phyloP scores from a whole-genome alignment of 2,888 invertebrate species.

The Troides helena region DNA sequence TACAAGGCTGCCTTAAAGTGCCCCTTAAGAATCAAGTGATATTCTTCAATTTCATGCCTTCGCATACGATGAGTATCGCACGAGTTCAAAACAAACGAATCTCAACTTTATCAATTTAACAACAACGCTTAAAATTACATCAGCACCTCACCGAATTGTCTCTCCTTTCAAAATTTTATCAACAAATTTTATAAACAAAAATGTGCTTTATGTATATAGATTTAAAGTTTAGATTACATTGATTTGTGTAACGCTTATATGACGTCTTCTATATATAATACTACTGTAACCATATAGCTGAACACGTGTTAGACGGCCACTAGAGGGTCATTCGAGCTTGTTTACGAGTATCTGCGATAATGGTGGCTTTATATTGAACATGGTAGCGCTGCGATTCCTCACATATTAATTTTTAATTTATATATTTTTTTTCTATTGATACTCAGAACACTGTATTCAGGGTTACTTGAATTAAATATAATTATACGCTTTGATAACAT shows the following conservation, averaged over 20 bases:
- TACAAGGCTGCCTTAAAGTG: constrained; percentile 70
- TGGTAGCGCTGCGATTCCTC: constrained; percentile 32
- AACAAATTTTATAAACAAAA: background rate
- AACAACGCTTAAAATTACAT: constrained; percentile 8
- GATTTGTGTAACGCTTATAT: background rate
- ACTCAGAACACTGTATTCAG: too few species aligned
- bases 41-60: constrained; percentile 62
- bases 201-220: background rate
- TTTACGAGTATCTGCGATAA: constrained; percentile 53
- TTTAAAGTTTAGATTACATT: constrained; percentile 17
- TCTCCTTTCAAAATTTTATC: background rate
- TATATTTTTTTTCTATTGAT: too few species aligned
- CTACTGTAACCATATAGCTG: constrained; percentile 46
- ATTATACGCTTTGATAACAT: too few species aligned
- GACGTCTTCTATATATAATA: constrained; percentile 7
- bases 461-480: too few species aligned
- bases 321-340: constrained; percentile 61
- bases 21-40: constrained; percentile 76
- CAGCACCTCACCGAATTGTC: background rate
- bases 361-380: constrained; percentile 24
- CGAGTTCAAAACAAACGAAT: constrained; percentile 1
- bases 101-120: background rate
- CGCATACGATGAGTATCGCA: constrained; percentile 37
- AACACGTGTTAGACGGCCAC: constrained; percentile 77
- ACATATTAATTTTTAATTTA: constrained; percentile 9